phyloP scores from a whole-genome alignment of 2,888 invertebrate genomes.

The Stratiomys singularior region DNA sequence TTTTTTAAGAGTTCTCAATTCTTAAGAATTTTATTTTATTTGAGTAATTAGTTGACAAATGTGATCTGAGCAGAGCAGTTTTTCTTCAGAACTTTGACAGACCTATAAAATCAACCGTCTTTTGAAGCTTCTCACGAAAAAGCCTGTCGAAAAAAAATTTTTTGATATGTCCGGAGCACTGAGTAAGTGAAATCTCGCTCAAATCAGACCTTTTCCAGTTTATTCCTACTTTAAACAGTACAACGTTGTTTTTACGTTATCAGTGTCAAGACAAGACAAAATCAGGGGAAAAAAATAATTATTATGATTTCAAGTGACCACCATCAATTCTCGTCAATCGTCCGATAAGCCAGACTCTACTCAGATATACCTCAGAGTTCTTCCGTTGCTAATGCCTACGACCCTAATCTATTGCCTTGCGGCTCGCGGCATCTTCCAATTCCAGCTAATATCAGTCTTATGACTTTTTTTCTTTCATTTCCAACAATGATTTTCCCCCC shows the following conservation, averaged over 20 bases:
- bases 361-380: not conserved
- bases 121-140: no score
- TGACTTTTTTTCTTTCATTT: not conserved
- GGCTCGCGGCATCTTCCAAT: not conserved
- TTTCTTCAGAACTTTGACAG: no score
- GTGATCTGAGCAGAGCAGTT: no score
- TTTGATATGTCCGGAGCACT: no score
- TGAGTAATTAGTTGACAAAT: no score
- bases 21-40: not conserved
- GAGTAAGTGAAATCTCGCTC: constrained; percentile 34
- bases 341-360: constrained; percentile 9
- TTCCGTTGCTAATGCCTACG: no score
- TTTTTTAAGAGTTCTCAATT: no score
- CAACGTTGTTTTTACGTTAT: not conserved
- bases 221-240: not conserved
- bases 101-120: no score
- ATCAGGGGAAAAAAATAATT: not conserved
- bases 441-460: not conserved
- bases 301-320: constrained; percentile 14
- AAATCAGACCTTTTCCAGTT: not conserved
- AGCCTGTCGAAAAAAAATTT: no score
- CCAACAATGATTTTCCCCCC: not conserved
- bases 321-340: constrained; percentile 18
- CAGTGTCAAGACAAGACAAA: not conserved
- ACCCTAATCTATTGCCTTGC: no score